Evolutionary conservation across 2,888 invertebrate species (phyloP).

Genomic region (Apamea crenata): DNA sequence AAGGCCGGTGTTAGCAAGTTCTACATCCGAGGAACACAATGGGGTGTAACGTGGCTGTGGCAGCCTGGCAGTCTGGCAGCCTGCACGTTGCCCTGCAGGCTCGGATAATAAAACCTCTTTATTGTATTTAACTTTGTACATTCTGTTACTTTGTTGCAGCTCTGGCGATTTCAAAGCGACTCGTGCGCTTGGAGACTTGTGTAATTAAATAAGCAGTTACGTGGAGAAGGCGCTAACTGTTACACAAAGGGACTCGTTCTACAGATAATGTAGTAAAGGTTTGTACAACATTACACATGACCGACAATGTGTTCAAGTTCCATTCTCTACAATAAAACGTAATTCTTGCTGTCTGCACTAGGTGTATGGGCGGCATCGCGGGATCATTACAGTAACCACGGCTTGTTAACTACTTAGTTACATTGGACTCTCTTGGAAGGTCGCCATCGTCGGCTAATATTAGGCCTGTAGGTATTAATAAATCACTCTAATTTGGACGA

Average conservation of each 20-base stretch:
- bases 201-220: slow-evolving; percentile 56
- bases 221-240: slow-evolving; percentile 45
- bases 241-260: slow-evolving; percentile 53
- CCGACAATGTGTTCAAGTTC: slow-evolving; percentile 42
- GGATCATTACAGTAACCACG: slow-evolving; percentile 26
- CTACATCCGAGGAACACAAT: slow-evolving; percentile 57
- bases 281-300: slow-evolving; percentile 37
- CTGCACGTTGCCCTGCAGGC: slow-evolving; percentile 49
- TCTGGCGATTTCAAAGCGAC: slow-evolving; percentile 52
- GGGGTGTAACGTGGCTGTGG: slow-evolving; percentile 30
- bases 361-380: slow-evolving; percentile 34
- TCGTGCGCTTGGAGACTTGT: slow-evolving; percentile 41
- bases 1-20: slow-evolving; percentile 48
- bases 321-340: slow-evolving; percentile 41
- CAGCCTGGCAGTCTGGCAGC: slow-evolving; percentile 13
- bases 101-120: slow-evolving; percentile 57
- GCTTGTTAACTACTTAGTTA: slow-evolving; percentile 25
- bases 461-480: background rate
- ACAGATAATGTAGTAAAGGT: slow-evolving; percentile 57
- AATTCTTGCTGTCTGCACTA: slow-evolving; percentile 23
- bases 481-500: background rate
- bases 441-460: background rate
- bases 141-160: slow-evolving; percentile 52
- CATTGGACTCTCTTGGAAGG: slow-evolving; percentile 28
- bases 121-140: slow-evolving; percentile 52